Evolutionary conservation across 2,797 vertebrate genomes (phyloP), one percentile per base, ranked within the genome.

Genomic region (Pangasius larnaudii): DNA sequence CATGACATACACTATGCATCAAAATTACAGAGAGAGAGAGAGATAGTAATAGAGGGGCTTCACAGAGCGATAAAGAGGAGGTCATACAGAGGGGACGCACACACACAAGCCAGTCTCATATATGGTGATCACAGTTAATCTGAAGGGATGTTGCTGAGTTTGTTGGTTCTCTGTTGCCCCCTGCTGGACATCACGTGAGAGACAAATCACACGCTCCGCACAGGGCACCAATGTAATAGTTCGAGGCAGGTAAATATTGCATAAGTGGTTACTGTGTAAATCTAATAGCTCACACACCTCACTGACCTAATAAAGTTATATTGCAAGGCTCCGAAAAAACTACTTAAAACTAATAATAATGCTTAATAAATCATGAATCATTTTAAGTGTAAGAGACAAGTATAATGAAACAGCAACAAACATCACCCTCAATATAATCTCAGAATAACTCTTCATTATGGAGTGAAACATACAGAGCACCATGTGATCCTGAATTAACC

Each of bases 131-230:
- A 84, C 85, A 82, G 39, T 33, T 86, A 84, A 85, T 56, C 79
- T 53, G 36, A 69, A 83, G 82, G 36, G 13, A 61, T 59, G 80
- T 24, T 72, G 36, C 5, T 39, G 6, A 56, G 49, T 89, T 90
- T 88, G 65, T 87, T 89, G 65, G 84, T 82, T 84, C 63, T 82
- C 88, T 93, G 91, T 90, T 92, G 89, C 91, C 92, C 86, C 89
- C 92, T 81, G 77, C 86, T 93, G 92, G 92, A 86, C 18, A 71
- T 18, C 7, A 83, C 24, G 59, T 16, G 46, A 39, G 79, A 83
- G 6, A 75, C 78, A 88, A 30, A 19, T 77, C 59, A 46, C 65
- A 67, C 16, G 19, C 1, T 14, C 6, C 2, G 6, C 79, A 67
- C 46, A 46, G 39, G 16, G 8, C 2, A 2, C 3, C 24, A 58